Evolutionary conservation across 2,113 vertebrate genomes (phyloP).

Genomic region (Dipodomys merriami): DNA sequence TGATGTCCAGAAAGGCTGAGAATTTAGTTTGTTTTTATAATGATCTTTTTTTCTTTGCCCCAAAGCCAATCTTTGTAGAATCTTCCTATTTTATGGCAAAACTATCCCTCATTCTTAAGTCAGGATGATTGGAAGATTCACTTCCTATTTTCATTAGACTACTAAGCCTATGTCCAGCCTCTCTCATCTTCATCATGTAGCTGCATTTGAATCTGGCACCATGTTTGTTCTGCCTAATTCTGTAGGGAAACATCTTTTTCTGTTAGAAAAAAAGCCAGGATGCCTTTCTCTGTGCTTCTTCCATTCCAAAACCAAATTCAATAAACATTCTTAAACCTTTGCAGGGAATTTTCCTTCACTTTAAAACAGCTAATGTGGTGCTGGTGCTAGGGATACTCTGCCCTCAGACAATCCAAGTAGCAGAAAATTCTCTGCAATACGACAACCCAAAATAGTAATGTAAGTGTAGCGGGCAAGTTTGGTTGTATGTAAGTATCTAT

Average conservation of each 20-base stretch:
- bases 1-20: not conserved
- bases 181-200: not conserved
- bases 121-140: not conserved
- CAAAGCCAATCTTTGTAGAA: conserved; percentile 31
- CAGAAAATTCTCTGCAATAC: conserved; percentile 25
- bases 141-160: not conserved
- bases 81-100: not conserved
- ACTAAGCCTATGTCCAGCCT: not conserved
- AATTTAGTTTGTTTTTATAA: conserved; percentile 13
- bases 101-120: not conserved
- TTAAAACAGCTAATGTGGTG: conserved; percentile 3
- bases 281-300: not conserved
- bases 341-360: not conserved
- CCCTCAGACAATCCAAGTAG: not conserved
- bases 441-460: not conserved
- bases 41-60: conserved; percentile 7
- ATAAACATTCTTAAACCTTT: not conserved
- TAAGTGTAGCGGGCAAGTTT: not conserved
- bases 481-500: not conserved
- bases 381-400: not conserved
- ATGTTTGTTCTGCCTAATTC: not conserved
- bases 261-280: conserved; percentile 18
- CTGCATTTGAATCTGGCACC: not conserved
- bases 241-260: not conserved
- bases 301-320: conserved; percentile 22